Base-by-base conservation (phyloP, 2,888 invertebrate species). In the Neoaliturus tenellus region DNA sequence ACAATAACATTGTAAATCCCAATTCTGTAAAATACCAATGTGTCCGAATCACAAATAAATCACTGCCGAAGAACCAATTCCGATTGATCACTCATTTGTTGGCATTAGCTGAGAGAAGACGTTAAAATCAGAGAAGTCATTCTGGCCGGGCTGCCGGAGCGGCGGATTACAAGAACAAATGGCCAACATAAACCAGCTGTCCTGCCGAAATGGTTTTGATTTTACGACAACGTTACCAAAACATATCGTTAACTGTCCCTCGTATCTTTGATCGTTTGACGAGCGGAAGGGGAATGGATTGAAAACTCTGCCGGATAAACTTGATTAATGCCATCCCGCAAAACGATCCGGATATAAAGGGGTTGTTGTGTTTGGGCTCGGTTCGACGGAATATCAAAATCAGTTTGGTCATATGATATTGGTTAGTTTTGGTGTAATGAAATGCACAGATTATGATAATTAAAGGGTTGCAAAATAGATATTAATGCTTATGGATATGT, bases 171-270 rank as follows among this genome's bases (percentile, higher is more conserved):
- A 41, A 28, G 48, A 14, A 35, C 67, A 58, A 58, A 67, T 25
- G 31, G 25, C 17, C 8, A 5, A 12, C 48, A 51, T 75, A 75
- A 75, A 75, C 6, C 75, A 28, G 31, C 55, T 78, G 78, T 23
- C 28, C 73, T 2, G 25, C 71, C 41, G 71, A n/a, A 71, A 35
- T 35, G 71, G 71, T 71, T 23, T 71, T 35, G 23, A 44, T 28
- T 75, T 75, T 75, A 75, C 44, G 73, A 39, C 73, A 25, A 20
- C 78, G 78, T 20, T 55, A 35, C 33, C 78, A 31, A 55, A 78
- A 78, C 78, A 78, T 78, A 55, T 78, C 78, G 78, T 78, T 78
- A 78, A 78, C 44, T 35, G 48, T 33, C 33, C 31, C 75, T 33
- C 31, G 35, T 48, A 78, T 78, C 78, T 51, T n/a, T 51, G 55